Evolutionary conservation across 1,140 invertebrate genomes (phyloP), one percentile per base, ranked within the genome.

Genomic region (Drosophila pseudoananassae): DNA sequence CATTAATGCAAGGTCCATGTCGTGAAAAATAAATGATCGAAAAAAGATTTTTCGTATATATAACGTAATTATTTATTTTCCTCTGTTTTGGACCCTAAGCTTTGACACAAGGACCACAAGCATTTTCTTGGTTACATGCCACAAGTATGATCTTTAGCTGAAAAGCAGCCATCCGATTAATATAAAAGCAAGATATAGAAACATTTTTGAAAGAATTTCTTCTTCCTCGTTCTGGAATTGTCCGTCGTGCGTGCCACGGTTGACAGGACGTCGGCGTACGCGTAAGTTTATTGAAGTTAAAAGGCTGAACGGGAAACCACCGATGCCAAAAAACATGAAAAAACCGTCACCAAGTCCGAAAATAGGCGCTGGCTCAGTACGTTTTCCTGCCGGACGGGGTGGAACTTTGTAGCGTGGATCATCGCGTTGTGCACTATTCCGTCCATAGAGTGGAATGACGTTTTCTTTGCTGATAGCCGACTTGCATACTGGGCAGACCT

Each of bases 311-410:
- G 99, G 99, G 93, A 99, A 99, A 72, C 98, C 98, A 50, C 99
- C 99, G 90, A 99, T 99, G 12, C 99, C 99, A 92, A 99, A 99
- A 1, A 98, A 99, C 96, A 99, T 98, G 90, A 99, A 98, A 93
- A 99, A 98, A 57, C 97, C 96, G 78, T 97, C 97, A 51, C 97
- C 97, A 93, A 98, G 97, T 4, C 97, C 97, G 93, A 98, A 98
- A 46, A 95, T 96, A 17, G 94, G 94, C 55, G 93, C 97, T 4
- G 96, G 96, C 92, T 98, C 97, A 31, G 96, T 95, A 84, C 98
- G 94, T 89, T 98, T 97, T 1, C 97, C 97, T 38, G 95, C 95
- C 15, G 98, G 98, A 74, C 97, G 94, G 33, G 98, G 97, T n/a
- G 97, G 96, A 45, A 97, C 95, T 92, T 96, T 95, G 64, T 94